A percentile compares a stretch with the other conserved stretches of the same genome.
These are phyloP conservation scores for Ditula angustiorana DNA, from an alignment of 2,888 invertebrate species.

Conservation along the genomic window DNA sequence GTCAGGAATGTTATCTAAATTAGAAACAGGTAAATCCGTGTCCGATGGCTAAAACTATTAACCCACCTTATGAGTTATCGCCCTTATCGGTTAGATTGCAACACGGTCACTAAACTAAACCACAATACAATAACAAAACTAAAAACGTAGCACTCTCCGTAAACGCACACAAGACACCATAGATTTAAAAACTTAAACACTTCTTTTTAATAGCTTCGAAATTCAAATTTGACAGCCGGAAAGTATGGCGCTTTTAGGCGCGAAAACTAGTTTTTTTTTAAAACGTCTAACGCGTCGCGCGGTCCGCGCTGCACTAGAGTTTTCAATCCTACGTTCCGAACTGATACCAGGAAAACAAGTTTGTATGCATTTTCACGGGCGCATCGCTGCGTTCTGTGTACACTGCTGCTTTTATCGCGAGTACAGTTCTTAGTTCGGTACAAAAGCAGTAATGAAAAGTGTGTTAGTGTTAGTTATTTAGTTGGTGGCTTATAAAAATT, in stretches of 20 bases:
- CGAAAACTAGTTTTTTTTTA: conserved; percentile 55
- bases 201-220: conserved; percentile 31
- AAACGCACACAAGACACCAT: conserved; percentile 18
- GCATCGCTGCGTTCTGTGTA: neutral
- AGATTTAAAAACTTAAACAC: conserved; percentile 12
- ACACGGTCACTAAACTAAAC: conserved; percentile 1
- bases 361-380: conserved; percentile 27
- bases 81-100: conserved; percentile 23
- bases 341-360: conserved; percentile 22
- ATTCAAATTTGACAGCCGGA: conserved; percentile 45
- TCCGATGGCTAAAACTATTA: conserved; percentile 54
- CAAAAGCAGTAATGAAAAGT: neutral
- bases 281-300: conserved; percentile 56
- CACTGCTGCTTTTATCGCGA: conserved; percentile 11
- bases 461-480: neutral
- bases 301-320: conserved; percentile 67
- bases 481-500: conserved; percentile 18
- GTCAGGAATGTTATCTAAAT: conserved; percentile 55
- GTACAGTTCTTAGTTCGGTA: neutral
- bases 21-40: conserved; percentile 42
- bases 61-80: conserved; percentile 50
- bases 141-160: conserved; percentile 4
- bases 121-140: conserved; percentile 13
- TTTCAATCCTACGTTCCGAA: conserved; percentile 41
- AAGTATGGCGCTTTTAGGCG: conserved; percentile 65